These are phyloP conservation scores for Ranitomeya imitator DNA, from an alignment of 2,113 vertebrate species.

Conservation along the genomic window DNA sequence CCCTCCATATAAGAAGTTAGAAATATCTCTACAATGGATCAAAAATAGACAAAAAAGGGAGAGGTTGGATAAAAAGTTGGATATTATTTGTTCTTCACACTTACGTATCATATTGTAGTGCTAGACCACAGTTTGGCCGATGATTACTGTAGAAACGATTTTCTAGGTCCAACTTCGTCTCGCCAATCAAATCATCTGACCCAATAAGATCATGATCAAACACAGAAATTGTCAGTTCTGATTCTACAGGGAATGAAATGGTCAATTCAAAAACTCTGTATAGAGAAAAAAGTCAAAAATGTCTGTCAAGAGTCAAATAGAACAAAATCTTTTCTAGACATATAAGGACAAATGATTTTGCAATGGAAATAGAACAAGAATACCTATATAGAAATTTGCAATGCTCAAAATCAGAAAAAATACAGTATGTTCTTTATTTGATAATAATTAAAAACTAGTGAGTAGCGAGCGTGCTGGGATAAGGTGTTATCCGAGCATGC, in stretches of 20 bases:
- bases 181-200: conserved; percentile 87
- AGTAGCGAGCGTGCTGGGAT: no score
- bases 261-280: conserved; percentile 87
- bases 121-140: conserved; percentile 83
- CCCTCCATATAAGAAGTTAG: background rate
- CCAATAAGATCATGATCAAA: conserved; percentile 91
- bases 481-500: no score
- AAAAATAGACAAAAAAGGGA: no score
- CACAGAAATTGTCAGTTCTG: conserved; percentile 80
- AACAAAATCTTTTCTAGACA: no score
- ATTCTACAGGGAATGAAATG: conserved; percentile 86
- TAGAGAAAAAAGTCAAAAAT: background rate
- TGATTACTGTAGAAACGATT: conserved; percentile 93
- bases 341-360: background rate
- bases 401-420: no score
- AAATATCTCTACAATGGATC: background rate
- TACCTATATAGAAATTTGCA: no score
- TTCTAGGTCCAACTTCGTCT: conserved; percentile 89
- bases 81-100: conserved; percentile 63
- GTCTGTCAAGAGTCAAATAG: no score
- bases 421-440: no score
- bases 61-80: background rate
- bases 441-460: no score
- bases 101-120: conserved; percentile 82
- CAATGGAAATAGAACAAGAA: background rate